phyloP scores from a whole-genome alignment of 2,113 vertebrate genomes.

The Psittacula cyanocephala region DNA sequence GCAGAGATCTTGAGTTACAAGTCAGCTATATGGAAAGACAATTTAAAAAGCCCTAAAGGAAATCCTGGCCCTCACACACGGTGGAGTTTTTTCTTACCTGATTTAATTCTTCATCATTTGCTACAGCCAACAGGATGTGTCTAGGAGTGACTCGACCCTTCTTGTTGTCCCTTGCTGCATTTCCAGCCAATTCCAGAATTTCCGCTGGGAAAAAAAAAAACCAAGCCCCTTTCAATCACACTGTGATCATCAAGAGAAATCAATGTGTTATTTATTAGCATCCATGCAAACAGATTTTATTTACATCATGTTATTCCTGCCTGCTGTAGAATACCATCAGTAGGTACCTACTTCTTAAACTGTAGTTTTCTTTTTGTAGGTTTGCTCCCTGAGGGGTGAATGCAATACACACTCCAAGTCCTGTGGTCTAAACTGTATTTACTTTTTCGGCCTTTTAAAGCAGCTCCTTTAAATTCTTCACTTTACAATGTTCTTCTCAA shows the following conservation, averaged over 20 bases:
- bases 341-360: not conserved
- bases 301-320: not conserved
- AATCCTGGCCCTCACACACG: not conserved
- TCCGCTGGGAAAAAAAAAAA: slow-evolving; percentile 80
- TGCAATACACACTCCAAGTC: not conserved
- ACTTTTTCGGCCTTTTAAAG: not conserved
- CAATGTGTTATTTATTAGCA: not conserved
- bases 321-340: not conserved
- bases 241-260: not conserved
- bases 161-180: slow-evolving; percentile 98
- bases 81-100: slow-evolving; percentile 79
- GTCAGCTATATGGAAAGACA: slow-evolving; percentile 5
- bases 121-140: slow-evolving; percentile 96
- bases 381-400: not conserved
- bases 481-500: not conserved
- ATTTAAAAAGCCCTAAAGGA: slow-evolving; percentile 24
- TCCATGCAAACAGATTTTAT: not conserved
- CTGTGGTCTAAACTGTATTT: not conserved
- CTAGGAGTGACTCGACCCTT: slow-evolving; percentile 95
- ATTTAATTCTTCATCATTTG: slow-evolving; percentile 97
- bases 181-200: slow-evolving; percentile 97
- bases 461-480: not conserved
- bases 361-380: not conserved
- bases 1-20: slow-evolving; percentile 33
- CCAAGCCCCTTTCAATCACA: slow-evolving; percentile 7